Evolutionary conservation across 23 tunicate genomes (phyloP).

Genomic region (Halocynthia aurantium): DNA sequence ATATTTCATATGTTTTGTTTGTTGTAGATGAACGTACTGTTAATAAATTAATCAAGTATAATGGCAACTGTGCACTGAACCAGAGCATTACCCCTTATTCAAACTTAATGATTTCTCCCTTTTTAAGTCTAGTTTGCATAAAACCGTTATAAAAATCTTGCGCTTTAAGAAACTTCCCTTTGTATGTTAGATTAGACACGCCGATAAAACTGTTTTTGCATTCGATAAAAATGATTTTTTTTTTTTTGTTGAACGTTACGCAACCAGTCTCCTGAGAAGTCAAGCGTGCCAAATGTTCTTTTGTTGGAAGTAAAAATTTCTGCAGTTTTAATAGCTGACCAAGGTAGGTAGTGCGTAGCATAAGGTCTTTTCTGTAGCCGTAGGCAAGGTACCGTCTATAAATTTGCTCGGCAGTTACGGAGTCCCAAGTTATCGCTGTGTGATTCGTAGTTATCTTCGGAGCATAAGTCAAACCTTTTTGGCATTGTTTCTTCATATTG

Average conservation of each 20-base stretch:
- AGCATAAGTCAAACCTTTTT: conserved; percentile 24
- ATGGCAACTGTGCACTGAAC: background rate
- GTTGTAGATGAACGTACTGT: background rate
- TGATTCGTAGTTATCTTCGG: conserved; percentile 40
- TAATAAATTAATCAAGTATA: background rate
- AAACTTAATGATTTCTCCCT: conserved; percentile 32
- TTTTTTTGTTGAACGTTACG: conserved; percentile 20
- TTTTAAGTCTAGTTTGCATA: conserved; percentile 29
- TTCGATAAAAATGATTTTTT: conserved; percentile 23
- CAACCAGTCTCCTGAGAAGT: conserved; percentile 22
- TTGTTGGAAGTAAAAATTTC: background rate
- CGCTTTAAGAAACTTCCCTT: conserved; percentile 27
- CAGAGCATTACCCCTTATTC: conserved; percentile 2
- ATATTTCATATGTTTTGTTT: background rate
- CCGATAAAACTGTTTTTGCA: conserved; percentile 39
- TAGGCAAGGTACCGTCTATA: conserved; percentile 48
- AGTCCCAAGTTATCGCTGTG: conserved; percentile 20
- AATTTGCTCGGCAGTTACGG: conserved; percentile 26
- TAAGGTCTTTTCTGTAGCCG: conserved; percentile 30
- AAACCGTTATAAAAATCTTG: conserved; percentile 51
- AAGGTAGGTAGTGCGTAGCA: conserved; percentile 23
- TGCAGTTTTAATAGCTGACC: conserved; percentile 27
- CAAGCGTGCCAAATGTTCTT: background rate
- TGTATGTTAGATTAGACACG: conserved; percentile 21
- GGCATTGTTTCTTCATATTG: conserved; percentile 34